Base-by-base conservation (phyloP, 2,797 vertebrate species). In the Cichlasoma orientale region DNA sequence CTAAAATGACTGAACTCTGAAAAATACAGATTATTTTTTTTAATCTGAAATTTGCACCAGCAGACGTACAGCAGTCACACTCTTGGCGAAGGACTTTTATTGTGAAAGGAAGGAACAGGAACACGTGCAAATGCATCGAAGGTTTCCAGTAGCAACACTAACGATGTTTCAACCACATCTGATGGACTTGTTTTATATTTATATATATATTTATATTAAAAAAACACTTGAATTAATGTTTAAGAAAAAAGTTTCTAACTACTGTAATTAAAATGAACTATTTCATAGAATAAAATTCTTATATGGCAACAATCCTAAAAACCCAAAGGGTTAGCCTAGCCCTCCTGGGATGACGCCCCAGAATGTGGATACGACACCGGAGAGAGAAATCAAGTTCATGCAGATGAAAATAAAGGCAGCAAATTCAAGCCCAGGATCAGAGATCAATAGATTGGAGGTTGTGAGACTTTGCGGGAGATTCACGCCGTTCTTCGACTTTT, bases 251-350 rank as follows among this genome's bases (percentile, higher is more conserved):
- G 41, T 18, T 47, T 47, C 6, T 7, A 47, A 18, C 44, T 47
- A 47, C 44, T 56, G 2, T 19, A 56, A 29, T 56, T 56, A 29
- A 61, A 38, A 23, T 9, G 0, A 38, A 61, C 23, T 61, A 2
- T 38, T 23, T 38, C 21, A 21, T 13, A 59, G 33, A 23, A 59
- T 59, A 38, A 16, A 61, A 61, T 23, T 59, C 57, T 41, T 12
- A 13, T 41, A 41, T 41, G 38, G 38, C 4, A 3, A 41, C 12
- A 13, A 4, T 41, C 38, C 38, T 41, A 41, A 41, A 41, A 4
- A 41, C 1, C 11, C 38, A 41, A 38, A 13, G 38, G 0, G 1
- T 1, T 38, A 38, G 11, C 10, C 9, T 1, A 3, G 12, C 9
- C 10, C 10, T 3, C 4, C 7, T 1, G 6, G 57, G 13, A 12